These are phyloP conservation scores for Monarcha castaneiventris DNA, from an alignment of 2,113 vertebrate species.

Conservation along the genomic window DNA sequence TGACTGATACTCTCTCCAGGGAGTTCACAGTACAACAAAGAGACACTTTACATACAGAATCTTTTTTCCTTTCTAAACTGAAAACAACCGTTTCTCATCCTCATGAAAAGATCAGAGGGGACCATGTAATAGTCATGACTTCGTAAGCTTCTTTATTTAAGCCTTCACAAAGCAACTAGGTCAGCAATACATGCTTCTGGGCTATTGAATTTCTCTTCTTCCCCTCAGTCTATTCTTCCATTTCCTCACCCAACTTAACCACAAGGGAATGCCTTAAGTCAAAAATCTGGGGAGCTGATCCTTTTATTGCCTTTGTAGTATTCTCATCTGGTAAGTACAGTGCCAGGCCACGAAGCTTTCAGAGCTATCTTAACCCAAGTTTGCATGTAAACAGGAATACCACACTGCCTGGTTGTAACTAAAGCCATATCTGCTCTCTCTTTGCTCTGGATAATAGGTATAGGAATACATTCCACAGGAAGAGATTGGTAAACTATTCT, in stretches of 20 bases:
- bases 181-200: constrained; percentile 4
- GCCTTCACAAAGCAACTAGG: constrained; percentile 41
- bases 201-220: constrained; percentile 28
- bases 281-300: constrained; percentile 48
- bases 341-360: background rate
- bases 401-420: constrained; percentile 18
- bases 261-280: constrained; percentile 40
- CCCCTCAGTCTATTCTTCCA: constrained; percentile 12
- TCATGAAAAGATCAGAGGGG: constrained; percentile 55
- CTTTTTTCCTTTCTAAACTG: constrained; percentile 16
- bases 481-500: background rate
- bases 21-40: constrained; percentile 41
- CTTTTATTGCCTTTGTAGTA: constrained; percentile 35
- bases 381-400: constrained; percentile 8
- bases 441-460: background rate
- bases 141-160: constrained; percentile 44
- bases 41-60: constrained; percentile 34
- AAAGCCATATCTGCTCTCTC: background rate
- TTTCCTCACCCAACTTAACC: constrained; percentile 36
- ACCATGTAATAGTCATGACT: constrained; percentile 62
- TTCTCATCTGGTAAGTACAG: background rate
- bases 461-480: background rate
- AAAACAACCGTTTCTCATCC: constrained; percentile 53
- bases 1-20: constrained; percentile 43
- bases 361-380: background rate